These are phyloP conservation scores for Rhamphomyia laevipes DNA, from an alignment of 2,888 invertebrate species.

Conservation along the genomic window DNA sequence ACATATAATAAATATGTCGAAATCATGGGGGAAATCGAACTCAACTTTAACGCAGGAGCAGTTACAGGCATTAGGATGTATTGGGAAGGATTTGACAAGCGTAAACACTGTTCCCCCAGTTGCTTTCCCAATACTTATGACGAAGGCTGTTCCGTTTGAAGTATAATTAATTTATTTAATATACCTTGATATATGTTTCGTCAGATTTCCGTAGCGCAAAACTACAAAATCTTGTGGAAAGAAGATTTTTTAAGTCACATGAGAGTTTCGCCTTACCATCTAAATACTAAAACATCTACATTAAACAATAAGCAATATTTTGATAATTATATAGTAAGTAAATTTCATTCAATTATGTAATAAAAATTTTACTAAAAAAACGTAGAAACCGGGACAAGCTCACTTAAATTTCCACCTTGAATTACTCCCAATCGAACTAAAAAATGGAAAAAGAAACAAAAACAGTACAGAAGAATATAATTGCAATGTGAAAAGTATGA, in stretches of 20 bases:
- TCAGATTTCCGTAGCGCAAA: slow-evolving; percentile 45
- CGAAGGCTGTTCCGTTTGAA: slow-evolving; percentile 43
- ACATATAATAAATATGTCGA: neutral
- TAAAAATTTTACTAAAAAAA: neutral
- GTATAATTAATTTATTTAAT: slow-evolving; percentile 8
- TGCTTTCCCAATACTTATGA: slow-evolving; percentile 47
- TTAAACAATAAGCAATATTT: slow-evolving; percentile 19
- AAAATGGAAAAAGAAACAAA: slow-evolving; percentile 19
- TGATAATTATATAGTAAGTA: slow-evolving; percentile 22
- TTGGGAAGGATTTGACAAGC: slow-evolving; percentile 41
- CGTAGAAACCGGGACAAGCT: slow-evolving; percentile 18
- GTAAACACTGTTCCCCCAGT: slow-evolving; percentile 46
- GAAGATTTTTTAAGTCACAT: slow-evolving; percentile 61
- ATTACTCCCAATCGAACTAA: slow-evolving; percentile 48
- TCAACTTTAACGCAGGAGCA: slow-evolving; percentile 33
- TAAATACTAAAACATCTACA: slow-evolving; percentile 19
- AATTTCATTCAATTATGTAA: neutral
- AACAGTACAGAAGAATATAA: slow-evolving; percentile 6
- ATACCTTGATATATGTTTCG: neutral
- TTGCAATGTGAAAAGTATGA: slow-evolving; percentile 21
- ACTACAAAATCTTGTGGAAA: slow-evolving; percentile 58
- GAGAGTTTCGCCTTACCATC: slow-evolving; percentile 48
- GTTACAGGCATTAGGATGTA: slow-evolving; percentile 29
- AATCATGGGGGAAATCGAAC: no score
- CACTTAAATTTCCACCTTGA: slow-evolving; percentile 40